These are phyloP conservation scores for Cynodonichthys magdalenae DNA, from an alignment of 2,797 vertebrate genomes.

Conservation along the genomic window DNA sequence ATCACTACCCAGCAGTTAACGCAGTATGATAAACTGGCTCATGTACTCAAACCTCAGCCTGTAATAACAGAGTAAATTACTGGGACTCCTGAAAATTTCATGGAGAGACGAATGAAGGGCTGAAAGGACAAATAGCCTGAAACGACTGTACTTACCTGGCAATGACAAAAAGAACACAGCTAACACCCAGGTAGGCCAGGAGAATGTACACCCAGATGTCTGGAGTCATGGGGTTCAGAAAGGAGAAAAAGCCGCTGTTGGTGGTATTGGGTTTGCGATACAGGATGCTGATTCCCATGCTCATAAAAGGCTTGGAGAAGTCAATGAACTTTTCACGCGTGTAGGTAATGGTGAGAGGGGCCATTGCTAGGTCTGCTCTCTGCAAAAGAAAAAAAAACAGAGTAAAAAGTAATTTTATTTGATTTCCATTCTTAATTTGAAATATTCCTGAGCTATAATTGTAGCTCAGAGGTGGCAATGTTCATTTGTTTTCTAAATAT, in stretches of 20 bases:
- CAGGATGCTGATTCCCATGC: conserved; percentile 95
- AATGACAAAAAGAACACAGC: conserved; percentile 99
- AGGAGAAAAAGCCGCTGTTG: conserved; percentile 97
- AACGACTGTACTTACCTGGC: conserved; percentile 86
- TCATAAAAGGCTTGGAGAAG: conserved; percentile 99
- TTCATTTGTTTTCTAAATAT: not conserved
- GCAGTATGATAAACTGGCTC: conserved; percentile 41
- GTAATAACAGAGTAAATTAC: conserved; percentile 48
- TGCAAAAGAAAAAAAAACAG: conserved; percentile 56
- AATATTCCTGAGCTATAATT: not conserved
- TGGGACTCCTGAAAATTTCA: conserved; percentile 36
- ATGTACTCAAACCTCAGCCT: conserved; percentile 21
- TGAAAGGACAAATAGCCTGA: conserved; percentile 15
- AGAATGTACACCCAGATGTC: conserved; percentile 99
- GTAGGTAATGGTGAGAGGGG: conserved; percentile 97
- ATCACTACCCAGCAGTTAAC: conserved; percentile 58
- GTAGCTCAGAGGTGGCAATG: not conserved
- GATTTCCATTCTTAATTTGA: not conserved
- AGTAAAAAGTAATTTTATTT: not conserved
- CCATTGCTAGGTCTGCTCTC: conserved; percentile 96
- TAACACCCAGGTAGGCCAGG: conserved; percentile 95
- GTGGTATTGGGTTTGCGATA: conserved; percentile 95
- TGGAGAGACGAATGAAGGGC: conserved; percentile 20
- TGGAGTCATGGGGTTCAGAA: conserved; percentile 96
- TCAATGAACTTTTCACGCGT: conserved; percentile 95